Base-by-base conservation (phyloP, 2,797 vertebrate species). In the Sebastes vulpes region DNA sequence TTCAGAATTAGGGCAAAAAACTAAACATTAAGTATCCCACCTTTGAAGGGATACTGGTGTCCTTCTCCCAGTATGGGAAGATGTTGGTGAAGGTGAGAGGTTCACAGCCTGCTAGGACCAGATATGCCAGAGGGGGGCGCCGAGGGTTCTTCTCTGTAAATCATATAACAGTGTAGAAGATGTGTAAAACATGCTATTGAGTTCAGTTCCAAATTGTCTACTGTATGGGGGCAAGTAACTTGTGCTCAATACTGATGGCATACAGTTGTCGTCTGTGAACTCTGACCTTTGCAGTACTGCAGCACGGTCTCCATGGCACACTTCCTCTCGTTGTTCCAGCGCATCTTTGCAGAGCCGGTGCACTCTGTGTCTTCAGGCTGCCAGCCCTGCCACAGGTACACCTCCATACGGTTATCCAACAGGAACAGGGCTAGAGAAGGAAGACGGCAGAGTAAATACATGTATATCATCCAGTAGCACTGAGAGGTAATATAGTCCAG, bases 41-140 rank as follows among this genome's bases (percentile, higher is more conserved):
- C 94, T 93, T 89, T 70, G 91, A 72, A 38, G 72, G 12, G 14
- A 93, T 29, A 56, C 56, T 91, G 50, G 87, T 8, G 65, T 96
- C 89, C 65, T 89, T 94, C 83, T 96, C 92, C 97, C 97, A 97
- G 85, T 94, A 94, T 0, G 97, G 97, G 75, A 97, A 97, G 83
- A 97, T 96, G 91, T 96, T 97, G 57, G 96, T 97, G 79, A 97
- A 97, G 6, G 96, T 97, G 26, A 97, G 94, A 0, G 97, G 97
- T 81, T 97, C 97, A 28, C 90, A 93, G 71, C 96, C 96, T 64
- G 96, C 95, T 18, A 93, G 77, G 82, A 96, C 94, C 74, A 97
- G 85, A 70, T 97, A 97, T 0, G 96, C 96, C 85, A 90, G 94
- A 26, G 95, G 96, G 64, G 95, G 94, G 81, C 95, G 95, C 65